Percentiles rank a stretch among this genome's conserved stretches.
These are phyloP conservation scores for Silurus lanzhouensis DNA, from an alignment of 2,797 vertebrate genomes.

Conservation along the genomic window DNA sequence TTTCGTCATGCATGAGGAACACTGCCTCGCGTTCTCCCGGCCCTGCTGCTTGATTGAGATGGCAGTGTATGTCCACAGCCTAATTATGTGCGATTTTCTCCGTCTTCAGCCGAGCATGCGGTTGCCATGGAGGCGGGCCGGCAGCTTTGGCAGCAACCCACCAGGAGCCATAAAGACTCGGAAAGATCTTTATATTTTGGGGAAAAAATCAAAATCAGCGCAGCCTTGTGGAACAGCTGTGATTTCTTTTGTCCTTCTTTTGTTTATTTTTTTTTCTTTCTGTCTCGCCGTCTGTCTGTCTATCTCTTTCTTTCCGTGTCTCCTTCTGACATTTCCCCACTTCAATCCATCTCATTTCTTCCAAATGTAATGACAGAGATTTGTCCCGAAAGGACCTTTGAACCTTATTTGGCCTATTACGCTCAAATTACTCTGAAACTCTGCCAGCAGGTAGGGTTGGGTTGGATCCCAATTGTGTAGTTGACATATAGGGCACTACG, in stretches of 20 bases:
- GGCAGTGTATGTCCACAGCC: conserved; percentile 64
- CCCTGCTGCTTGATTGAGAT: conserved; percentile 60
- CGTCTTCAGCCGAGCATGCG: conserved; percentile 64
- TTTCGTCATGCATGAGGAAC: conserved; percentile 59
- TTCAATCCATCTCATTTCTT: conserved; percentile 16
- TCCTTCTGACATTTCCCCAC: conserved; percentile 6
- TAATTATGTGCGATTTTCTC: conserved; percentile 73
- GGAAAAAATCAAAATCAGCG: conserved; percentile 21
- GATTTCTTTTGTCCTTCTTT: conserved; percentile 10
- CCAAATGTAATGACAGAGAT: background rate
- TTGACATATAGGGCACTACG: conserved; percentile 12
- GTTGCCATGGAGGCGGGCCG: conserved; percentile 64
- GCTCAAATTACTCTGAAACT: conserved; percentile 4
- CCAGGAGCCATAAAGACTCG: conserved; percentile 44
- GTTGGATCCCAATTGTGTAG: conserved; percentile 9
- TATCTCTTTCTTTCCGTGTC: background rate
- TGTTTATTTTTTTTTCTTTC: background rate
- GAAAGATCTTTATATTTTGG: conserved; percentile 42
- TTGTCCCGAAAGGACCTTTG: background rate
- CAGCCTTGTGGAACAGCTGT: conserved; percentile 13
- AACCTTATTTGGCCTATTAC: conserved; percentile 10
- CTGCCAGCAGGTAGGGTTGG: conserved; percentile 3
- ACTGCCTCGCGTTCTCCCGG: conserved; percentile 44
- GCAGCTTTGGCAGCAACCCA: conserved; percentile 38
- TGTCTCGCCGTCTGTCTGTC: background rate